phyloP scores from a whole-genome alignment of 2,888 invertebrate species.

The Germaria angustata region DNA sequence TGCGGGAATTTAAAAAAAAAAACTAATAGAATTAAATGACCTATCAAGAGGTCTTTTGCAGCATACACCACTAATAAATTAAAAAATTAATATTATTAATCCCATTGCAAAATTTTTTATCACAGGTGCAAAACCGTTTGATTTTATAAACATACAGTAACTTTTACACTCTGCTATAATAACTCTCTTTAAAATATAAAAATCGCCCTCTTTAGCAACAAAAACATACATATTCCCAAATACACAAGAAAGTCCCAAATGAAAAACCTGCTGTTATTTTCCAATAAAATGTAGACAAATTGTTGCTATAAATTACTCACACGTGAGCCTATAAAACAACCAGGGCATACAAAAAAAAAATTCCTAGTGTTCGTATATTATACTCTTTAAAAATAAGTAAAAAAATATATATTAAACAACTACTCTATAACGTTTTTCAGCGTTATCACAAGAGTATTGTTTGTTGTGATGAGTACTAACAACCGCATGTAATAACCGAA shows the following conservation, averaged over 20 bases:
- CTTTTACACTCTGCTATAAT: not conserved
- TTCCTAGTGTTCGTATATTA: not conserved
- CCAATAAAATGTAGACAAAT: slow-evolving; percentile 40
- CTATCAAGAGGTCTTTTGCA: no score
- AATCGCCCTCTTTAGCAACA: not conserved
- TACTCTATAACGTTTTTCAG: slow-evolving; percentile 30
- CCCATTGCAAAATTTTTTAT: not conserved
- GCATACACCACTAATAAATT: no score
- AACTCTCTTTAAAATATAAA: not conserved
- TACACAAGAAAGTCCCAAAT: not conserved
- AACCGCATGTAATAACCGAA: not conserved
- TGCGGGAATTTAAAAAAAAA: no score
- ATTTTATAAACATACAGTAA: not conserved
- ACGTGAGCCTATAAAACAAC: slow-evolving; percentile 20
- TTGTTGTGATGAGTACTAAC: slow-evolving; percentile 10
- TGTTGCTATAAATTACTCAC: slow-evolving; percentile 49
- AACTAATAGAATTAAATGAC: no score
- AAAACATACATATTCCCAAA: not conserved
- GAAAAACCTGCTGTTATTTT: slow-evolving; percentile 19
- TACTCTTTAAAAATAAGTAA: not conserved
- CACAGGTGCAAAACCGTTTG: slow-evolving; percentile 10
- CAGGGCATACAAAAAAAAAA: not conserved
- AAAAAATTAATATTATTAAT: not conserved
- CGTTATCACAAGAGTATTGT: slow-evolving; percentile 32
- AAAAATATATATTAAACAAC: not conserved